These are phyloP conservation scores for Calyptommatus sinebrachiatus DNA, from an alignment of 2,113 vertebrate genomes.

Conservation along the genomic window DNA sequence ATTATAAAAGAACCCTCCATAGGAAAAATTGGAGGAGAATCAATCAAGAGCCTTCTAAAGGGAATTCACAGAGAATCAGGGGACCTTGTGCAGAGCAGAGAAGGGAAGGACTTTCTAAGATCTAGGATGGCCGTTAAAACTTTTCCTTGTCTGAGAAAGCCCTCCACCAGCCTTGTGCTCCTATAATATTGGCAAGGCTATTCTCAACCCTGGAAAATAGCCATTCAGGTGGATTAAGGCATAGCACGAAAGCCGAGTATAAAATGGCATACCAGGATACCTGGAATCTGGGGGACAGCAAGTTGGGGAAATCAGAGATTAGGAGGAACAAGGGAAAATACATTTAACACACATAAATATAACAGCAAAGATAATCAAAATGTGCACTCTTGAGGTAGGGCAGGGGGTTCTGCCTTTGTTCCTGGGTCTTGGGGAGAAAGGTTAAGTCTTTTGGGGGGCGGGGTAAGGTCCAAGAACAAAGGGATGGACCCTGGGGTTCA, in stretches of 20 bases:
- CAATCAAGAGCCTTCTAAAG: neutral
- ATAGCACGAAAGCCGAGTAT: neutral
- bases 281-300: neutral
- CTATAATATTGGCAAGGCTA: neutral
- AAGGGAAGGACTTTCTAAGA: neutral
- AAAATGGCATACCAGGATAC: neutral
- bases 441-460: neutral
- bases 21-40: neutral
- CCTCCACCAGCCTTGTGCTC: neutral
- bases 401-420: slow-evolving; percentile 10
- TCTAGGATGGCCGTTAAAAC: neutral
- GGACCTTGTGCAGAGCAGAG: neutral
- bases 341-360: slow-evolving; percentile 29
- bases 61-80: neutral
- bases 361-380: slow-evolving; percentile 6
- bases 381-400: slow-evolving; percentile 29
- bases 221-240: neutral
- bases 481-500: neutral
- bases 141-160: neutral
- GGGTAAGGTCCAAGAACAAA: too few relatives aligned
- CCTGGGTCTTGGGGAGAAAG: neutral
- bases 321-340: neutral
- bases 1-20: neutral
- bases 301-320: neutral
- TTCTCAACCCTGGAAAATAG: neutral